phyloP scores from a whole-genome alignment of 2,797 vertebrate genomes.

The Sciaenops ocellatus region DNA sequence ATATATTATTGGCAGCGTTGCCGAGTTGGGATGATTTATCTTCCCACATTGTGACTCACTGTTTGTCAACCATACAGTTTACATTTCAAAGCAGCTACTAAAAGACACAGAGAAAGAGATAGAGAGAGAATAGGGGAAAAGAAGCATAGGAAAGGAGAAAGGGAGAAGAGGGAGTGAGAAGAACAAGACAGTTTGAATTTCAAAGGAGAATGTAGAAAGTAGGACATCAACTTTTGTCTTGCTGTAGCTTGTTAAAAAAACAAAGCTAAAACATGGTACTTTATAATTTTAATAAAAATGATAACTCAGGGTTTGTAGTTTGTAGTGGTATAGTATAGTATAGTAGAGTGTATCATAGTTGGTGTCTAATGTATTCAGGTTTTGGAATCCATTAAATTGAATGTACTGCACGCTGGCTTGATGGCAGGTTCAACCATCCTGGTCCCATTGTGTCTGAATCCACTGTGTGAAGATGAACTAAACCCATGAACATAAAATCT shows the following conservation, averaged over 20 bases:
- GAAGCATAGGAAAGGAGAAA: not conserved
- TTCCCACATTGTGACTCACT: constrained; percentile 82
- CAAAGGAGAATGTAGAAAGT: constrained; percentile 40
- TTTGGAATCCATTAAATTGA: constrained; percentile 3
- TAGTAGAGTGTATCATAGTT: not conserved
- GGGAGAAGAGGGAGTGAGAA: constrained; percentile 3
- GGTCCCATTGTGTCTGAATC: not conserved
- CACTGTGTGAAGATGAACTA: not conserved
- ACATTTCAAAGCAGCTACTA: constrained; percentile 69
- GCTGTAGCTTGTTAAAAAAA: constrained; percentile 19
- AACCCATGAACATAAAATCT: constrained; percentile 1
- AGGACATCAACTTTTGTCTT: constrained; percentile 44
- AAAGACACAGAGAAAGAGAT: constrained; percentile 48
- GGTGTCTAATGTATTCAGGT: not conserved
- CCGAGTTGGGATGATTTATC: constrained; percentile 77
- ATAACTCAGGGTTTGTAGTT: not conserved
- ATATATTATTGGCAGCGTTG: constrained; percentile 62
- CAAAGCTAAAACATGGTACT: constrained; percentile 13
- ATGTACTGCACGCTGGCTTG: not conserved
- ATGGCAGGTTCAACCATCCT: not conserved
- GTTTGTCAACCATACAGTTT: constrained; percentile 76
- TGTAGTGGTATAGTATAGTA: too few species aligned
- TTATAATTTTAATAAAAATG: constrained; percentile 20
- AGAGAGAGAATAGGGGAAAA: constrained; percentile 6
- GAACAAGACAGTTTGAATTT: constrained; percentile 16